Evolutionary conservation across 92 coral and sea anemone genomes (phyloP).

Genomic region (Paragorgia papillata): DNA sequence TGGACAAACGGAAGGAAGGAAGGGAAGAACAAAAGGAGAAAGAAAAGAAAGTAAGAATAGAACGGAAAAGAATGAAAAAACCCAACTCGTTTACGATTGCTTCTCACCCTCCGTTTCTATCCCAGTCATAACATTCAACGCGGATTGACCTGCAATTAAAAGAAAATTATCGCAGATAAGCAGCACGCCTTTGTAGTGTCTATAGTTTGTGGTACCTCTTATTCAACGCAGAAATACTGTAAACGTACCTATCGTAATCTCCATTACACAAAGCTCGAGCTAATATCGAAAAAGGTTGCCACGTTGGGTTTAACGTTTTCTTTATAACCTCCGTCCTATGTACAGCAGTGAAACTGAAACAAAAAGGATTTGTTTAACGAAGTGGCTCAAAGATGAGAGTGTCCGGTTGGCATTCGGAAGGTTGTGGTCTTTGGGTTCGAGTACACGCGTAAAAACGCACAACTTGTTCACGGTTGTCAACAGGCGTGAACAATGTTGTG

Average conservation of each 20-base stretch:
- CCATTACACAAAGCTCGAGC: slow-evolving; percentile 91
- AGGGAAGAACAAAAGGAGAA: not conserved
- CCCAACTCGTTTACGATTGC: not conserved
- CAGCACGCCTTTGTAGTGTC: not conserved
- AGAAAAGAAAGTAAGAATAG: not conserved
- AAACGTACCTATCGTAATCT: slow-evolving; percentile 76
- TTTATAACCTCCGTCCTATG: slow-evolving; percentile 95
- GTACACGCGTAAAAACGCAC: not conserved
- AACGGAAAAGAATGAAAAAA: not conserved
- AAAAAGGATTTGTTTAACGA: no score
- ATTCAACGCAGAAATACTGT: no score
- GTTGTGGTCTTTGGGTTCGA: not conserved
- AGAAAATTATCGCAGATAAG: not conserved
- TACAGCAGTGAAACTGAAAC: slow-evolving; percentile 82
- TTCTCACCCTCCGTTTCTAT: slow-evolving; percentile 89
- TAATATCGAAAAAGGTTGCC: slow-evolving; percentile 74
- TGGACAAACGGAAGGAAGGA: not conserved
- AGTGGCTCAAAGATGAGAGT: no score
- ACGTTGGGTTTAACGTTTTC: slow-evolving; percentile 89
- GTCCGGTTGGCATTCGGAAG: no score
- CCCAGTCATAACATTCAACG: slow-evolving; percentile 99
- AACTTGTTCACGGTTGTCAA: no score
- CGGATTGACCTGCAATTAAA: slow-evolving; percentile 66
- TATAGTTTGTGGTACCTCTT: no score
- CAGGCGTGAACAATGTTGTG: no score